These are phyloP conservation scores for Clarias gariepinus DNA, from an alignment of 2,113 vertebrate genomes.

Conservation along the genomic window DNA sequence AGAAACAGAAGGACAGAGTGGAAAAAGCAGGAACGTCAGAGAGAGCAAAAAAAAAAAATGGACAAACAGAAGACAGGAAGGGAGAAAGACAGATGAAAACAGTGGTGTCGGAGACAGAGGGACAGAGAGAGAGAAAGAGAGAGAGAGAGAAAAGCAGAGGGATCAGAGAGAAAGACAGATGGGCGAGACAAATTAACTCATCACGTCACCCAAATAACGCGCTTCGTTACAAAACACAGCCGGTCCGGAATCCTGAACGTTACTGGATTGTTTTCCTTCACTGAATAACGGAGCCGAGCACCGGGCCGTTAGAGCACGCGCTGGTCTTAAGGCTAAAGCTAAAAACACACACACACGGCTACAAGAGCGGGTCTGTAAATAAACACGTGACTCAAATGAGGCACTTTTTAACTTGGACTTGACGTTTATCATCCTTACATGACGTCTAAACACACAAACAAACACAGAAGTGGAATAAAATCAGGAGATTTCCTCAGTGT, in stretches of 20 bases:
- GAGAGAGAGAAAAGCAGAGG: too few relatives aligned
- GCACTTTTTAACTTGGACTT: too few relatives aligned
- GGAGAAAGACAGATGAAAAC: neutral
- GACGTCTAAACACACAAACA: neutral
- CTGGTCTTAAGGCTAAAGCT: neutral
- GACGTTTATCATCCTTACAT: neutral
- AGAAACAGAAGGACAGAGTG: too few relatives aligned
- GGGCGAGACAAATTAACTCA: neutral
- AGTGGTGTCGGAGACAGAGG: too few relatives aligned
- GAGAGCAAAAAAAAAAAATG: neutral
- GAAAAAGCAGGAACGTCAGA: too few relatives aligned
- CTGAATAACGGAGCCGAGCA: too few relatives aligned
- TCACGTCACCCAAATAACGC: neutral
- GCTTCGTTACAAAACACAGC: neutral
- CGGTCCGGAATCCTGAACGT: neutral
- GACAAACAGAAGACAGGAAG: neutral
- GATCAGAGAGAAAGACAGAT: neutral
- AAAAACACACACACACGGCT: neutral
- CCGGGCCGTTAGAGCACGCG: too few relatives aligned
- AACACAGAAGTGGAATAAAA: neutral
- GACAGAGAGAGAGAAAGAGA: neutral
- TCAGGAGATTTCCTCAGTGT: neutral
- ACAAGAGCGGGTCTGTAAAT: neutral
- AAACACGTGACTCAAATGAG: neutral
- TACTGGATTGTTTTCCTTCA: neutral